Percentiles rank a stretch among this genome's conserved stretches.
Evolutionary conservation across 2,888 invertebrate species (phyloP).

Genomic region (Ceriagrion tenellum): DNA sequence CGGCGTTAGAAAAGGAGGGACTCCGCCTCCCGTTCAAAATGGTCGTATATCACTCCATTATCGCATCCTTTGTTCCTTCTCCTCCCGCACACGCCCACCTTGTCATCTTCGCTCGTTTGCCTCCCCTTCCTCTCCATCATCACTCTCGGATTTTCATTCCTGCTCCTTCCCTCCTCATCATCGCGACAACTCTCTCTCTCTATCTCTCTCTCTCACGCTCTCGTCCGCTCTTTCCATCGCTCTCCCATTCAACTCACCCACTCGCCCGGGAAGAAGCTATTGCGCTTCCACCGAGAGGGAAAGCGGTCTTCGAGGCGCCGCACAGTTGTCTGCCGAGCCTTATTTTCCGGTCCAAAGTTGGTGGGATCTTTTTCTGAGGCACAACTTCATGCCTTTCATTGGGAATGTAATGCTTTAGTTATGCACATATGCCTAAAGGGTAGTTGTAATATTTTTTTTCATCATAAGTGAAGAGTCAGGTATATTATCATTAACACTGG

Average conservation of each 20-base stretch:
- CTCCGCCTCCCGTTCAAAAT: not conserved
- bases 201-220: not conserved
- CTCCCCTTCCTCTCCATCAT: no score
- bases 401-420: no score
- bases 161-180: not conserved
- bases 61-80: conserved; percentile 11
- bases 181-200: not conserved
- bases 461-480: no score
- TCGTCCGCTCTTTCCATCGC: not conserved
- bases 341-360: no score
- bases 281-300: not conserved
- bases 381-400: no score
- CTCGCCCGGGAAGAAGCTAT: not conserved
- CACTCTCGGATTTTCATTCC: no score
- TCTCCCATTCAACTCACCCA: not conserved
- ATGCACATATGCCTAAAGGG: no score
- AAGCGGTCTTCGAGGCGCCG: no score
- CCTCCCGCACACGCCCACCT: not conserved
- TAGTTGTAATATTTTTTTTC: no score
- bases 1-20: not conserved
- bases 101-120: not conserved
- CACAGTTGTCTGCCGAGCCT: no score
- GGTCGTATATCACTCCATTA: not conserved
- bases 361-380: no score
- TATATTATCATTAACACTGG: no score